Conservation (phyloP, 2,888 invertebrate species). For the Yponomeuta plumbellus region DNA sequence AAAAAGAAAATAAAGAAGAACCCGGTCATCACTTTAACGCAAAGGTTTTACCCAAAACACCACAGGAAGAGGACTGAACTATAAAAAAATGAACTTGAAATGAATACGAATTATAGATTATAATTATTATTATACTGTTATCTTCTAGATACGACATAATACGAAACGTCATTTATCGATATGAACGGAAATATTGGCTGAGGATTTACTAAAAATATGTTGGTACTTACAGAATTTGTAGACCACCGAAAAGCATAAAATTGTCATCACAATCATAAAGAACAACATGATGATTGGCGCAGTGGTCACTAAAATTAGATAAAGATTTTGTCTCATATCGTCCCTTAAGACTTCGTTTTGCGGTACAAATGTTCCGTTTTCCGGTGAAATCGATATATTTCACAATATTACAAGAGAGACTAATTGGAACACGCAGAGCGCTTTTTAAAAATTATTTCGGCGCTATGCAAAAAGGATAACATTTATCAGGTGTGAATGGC, state of each 20-base stretch:
- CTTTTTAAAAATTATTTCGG: background rate
- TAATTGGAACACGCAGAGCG: background rate
- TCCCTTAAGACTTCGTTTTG: too few relatives aligned
- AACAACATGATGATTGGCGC: constrained; percentile 24
- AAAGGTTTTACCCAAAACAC: background rate
- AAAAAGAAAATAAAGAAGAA: background rate
- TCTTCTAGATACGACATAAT: background rate
- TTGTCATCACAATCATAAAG: constrained; percentile 16
- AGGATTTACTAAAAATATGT: too few relatives aligned
- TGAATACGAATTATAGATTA: background rate
- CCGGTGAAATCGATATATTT: background rate
- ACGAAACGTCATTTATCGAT: too few relatives aligned
- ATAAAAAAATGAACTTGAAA: background rate
- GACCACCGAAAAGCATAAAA: background rate
- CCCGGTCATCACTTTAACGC: background rate
- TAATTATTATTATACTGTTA: background rate
- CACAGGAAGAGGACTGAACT: background rate
- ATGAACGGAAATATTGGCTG: too few relatives aligned
- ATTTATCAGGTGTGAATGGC: background rate
- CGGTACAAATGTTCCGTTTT: background rate
- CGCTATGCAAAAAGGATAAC: background rate
- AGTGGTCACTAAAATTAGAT: constrained; percentile 22
- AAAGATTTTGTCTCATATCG: constrained; percentile 19
- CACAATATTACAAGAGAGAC: background rate
- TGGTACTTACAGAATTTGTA: constrained; percentile 2